phyloP scores from a whole-genome alignment of 2,888 invertebrate species.

The Spodoptera picta region DNA sequence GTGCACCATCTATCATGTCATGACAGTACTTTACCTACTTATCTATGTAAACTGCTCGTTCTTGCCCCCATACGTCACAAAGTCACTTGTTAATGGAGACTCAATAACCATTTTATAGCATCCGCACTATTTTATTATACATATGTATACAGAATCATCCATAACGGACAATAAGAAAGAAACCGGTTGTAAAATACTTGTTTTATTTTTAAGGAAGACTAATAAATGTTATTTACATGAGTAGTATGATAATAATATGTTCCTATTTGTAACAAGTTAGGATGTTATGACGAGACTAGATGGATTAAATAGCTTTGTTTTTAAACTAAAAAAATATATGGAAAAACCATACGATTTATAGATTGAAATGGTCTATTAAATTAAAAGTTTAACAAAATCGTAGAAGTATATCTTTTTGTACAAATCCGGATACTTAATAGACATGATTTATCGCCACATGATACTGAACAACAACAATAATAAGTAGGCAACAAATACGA shows the following conservation, averaged over 20 bases:
- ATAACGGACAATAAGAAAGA: slow-evolving; percentile 6
- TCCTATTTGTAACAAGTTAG: slow-evolving; percentile 3
- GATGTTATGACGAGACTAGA: no score
- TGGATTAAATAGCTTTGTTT: no score
- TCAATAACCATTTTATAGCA: slow-evolving; percentile 4
- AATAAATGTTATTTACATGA: slow-evolving; percentile 18
- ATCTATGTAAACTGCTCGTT: background rate
- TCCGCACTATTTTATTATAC: slow-evolving; percentile 4
- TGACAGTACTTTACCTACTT: slow-evolving; percentile 7
- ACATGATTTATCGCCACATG: no score
- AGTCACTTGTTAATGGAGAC: background rate
- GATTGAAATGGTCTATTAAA: no score
- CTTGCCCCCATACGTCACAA: background rate
- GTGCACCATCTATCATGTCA: background rate
- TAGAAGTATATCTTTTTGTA: no score
- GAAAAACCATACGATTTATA: no score
- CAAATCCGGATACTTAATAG: no score
- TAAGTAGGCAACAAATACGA: no score
- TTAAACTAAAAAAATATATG: no score
- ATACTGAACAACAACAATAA: no score
- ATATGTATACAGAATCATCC: background rate
- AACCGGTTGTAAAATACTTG: slow-evolving; percentile 16
- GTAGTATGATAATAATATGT: slow-evolving; percentile 7
- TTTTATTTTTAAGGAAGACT: slow-evolving; percentile 11
- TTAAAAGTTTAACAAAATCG: no score